Evolutionary conservation across 2,113 vertebrate genomes (phyloP).

Genomic region (Anhinga anhinga): DNA sequence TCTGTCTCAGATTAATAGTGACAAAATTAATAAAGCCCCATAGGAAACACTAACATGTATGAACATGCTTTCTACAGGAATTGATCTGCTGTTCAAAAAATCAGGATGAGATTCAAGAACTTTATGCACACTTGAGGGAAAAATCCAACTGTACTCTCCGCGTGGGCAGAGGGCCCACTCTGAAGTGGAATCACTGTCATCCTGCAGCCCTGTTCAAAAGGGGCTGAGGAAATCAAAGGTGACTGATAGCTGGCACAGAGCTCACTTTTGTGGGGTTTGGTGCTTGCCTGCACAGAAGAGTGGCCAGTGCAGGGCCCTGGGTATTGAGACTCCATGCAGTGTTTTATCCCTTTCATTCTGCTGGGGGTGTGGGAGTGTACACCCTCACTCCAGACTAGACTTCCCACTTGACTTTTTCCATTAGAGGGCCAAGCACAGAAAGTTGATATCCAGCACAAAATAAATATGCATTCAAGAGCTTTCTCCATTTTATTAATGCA

Average conservation of each 20-base stretch:
- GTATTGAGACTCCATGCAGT: rapidly evolving
- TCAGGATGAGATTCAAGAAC: not conserved
- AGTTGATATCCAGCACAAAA: not conserved
- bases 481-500: not conserved
- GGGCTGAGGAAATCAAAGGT: not conserved
- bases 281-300: not conserved
- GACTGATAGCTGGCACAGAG: not conserved
- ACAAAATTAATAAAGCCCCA: not conserved
- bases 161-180: not conserved
- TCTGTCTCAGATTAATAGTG: not conserved
- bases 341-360: not conserved
- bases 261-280: rapidly evolving
- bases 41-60: not conserved
- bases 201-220: not conserved
- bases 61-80: not conserved
- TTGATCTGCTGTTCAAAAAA: not conserved
- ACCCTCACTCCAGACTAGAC: not conserved
- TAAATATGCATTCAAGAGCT: not conserved
- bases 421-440: not conserved
- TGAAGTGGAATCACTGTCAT: not conserved
- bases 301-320: not conserved
- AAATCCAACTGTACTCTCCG: not conserved
- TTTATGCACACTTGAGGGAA: not conserved
- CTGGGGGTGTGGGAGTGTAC: rapidly evolving
- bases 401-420: not conserved